Percentiles rank a stretch among this genome's conserved stretches.
Evolutionary conservation across 2,888 invertebrate genomes (phyloP).

Genomic region (Ernsta delagoae): DNA sequence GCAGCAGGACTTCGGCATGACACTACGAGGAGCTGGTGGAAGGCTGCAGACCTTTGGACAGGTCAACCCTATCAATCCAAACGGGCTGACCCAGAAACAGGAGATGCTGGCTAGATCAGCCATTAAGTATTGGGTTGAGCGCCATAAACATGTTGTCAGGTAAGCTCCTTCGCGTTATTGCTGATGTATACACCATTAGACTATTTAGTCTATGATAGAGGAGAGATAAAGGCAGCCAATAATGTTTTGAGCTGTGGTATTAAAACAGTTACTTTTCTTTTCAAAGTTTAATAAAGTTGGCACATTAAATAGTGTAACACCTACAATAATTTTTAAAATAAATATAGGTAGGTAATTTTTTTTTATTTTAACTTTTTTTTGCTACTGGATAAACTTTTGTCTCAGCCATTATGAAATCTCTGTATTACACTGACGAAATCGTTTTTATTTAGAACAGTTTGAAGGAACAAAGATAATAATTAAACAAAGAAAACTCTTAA

Average conservation of each 20-base stretch:
- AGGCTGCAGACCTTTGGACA: slow-evolving; percentile 86
- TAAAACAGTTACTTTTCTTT: no score
- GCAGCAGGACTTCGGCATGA: slow-evolving; percentile 91
- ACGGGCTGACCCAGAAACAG: slow-evolving; percentile 92
- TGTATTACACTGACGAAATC: not conserved
- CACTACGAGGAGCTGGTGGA: slow-evolving; percentile 88
- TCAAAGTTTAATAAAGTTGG: no score
- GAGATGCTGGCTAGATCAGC: slow-evolving; percentile 94
- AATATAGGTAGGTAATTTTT: no score
- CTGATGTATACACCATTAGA: no score
- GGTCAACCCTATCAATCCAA: slow-evolving; percentile 86
- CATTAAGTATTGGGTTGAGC: slow-evolving; percentile 95
- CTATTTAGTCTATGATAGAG: no score
- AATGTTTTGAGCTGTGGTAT: no score
- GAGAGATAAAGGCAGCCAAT: no score
- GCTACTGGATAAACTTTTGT: no score
- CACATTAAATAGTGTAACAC: no score
- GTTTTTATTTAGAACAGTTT: not conserved
- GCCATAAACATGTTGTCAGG: slow-evolving; percentile 95
- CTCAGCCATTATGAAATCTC: not conserved
- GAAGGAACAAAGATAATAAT: not conserved
- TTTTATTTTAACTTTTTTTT: not conserved
- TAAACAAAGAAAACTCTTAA: not conserved
- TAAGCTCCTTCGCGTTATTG: slow-evolving; percentile 65
- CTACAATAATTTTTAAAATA: no score